phyloP scores from a whole-genome alignment of 2,797 vertebrate species.

The Galago senegalensis region DNA sequence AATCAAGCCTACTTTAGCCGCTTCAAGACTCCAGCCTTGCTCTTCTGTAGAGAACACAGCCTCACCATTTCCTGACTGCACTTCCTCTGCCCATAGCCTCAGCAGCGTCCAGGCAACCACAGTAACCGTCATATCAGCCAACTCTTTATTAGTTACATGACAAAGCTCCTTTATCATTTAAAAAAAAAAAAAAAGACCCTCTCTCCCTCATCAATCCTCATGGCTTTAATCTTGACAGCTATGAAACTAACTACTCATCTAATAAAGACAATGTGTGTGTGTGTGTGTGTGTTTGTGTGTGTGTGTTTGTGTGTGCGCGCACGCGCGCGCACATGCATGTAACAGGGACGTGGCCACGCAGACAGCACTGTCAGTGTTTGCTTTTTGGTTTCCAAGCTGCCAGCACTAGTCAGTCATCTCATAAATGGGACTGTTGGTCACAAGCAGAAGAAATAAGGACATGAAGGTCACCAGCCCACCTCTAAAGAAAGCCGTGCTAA shows the following conservation, averaged over 20 bases:
- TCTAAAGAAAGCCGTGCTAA: not conserved
- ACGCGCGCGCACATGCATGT: too few relatives aligned
- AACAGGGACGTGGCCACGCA: not conserved
- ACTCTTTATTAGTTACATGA: not conserved
- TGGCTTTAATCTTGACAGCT: not conserved
- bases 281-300: not conserved
- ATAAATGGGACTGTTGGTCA: not conserved
- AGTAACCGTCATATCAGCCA: not conserved
- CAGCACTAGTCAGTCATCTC: not conserved
- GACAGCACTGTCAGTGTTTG: not conserved
- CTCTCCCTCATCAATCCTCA: not conserved
- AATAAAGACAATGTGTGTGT: not conserved
- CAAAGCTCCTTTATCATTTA: not conserved
- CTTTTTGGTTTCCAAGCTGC: not conserved
- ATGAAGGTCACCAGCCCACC: not conserved
- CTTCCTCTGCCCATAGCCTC: not conserved
- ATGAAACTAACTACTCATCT: not conserved
- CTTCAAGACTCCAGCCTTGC: not conserved
- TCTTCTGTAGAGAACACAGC: not conserved
- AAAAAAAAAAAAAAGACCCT: not conserved
- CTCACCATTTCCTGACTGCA: constrained; percentile 8
- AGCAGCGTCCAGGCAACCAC: too few relatives aligned
- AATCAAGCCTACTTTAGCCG: not conserved
- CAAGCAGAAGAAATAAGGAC: not conserved
- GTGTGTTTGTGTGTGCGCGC: too few relatives aligned